Percentiles rank a stretch among this genome's conserved stretches.
phyloP scores from a whole-genome alignment of 2,888 invertebrate genomes.

The Himalopsyche kuldschensis region DNA sequence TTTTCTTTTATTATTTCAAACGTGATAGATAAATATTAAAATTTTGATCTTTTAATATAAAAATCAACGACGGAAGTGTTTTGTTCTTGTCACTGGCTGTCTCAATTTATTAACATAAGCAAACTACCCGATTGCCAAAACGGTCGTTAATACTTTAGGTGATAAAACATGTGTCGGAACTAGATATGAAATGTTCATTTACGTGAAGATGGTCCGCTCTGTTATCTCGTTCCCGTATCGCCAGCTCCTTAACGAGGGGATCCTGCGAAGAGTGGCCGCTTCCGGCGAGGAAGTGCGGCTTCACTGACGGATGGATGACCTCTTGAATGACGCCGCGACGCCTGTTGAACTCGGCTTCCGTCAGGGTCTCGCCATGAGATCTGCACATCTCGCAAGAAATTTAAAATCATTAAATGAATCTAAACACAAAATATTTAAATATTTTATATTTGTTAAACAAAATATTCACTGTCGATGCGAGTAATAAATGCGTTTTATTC shows the following conservation, averaged over 20 bases:
- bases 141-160: too few species aligned
- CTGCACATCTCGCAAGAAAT: not conserved
- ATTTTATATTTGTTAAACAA: too few species aligned
- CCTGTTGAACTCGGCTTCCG: constrained; percentile 62
- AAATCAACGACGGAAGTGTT: too few species aligned
- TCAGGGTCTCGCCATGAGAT: constrained; percentile 63
- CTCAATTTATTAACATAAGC: too few species aligned
- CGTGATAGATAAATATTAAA: too few species aligned
- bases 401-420: not conserved
- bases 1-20: too few species aligned
- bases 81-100: too few species aligned
- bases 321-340: constrained; percentile 61
- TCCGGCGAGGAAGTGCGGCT: constrained; percentile 63
- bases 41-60: too few species aligned
- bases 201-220: constrained; percentile 72
- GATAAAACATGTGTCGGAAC: not conserved
- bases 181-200: constrained; percentile 17
- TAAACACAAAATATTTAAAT: too few species aligned
- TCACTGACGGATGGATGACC: constrained; percentile 63
- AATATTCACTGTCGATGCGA: too few species aligned
- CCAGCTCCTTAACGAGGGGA: constrained; percentile 69
- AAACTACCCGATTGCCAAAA: too few species aligned
- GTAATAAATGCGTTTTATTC: not conserved
- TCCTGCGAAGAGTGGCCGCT: constrained; percentile 60
- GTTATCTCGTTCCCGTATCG: constrained; percentile 73